Evolutionary conservation across 2,888 invertebrate genomes (phyloP), one percentile per base, ranked within the genome.

Genomic region (Blera fallax): DNA sequence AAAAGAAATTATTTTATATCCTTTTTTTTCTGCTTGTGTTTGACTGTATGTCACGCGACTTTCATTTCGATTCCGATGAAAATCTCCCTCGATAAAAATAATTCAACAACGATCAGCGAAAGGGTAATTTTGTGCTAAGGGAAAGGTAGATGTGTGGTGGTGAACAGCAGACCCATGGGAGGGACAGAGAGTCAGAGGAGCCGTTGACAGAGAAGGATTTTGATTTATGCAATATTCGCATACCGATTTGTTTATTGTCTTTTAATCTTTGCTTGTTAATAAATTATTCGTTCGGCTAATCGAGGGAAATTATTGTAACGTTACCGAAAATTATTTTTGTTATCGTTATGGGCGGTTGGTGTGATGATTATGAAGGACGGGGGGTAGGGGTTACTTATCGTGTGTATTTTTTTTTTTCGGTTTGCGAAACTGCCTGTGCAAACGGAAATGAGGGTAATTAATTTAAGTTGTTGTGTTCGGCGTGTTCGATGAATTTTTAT

Each of bases 231-330:
- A 85, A 56, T 67, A 72, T 72, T 81, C 54, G 54, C 54, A 77
- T 64, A 60, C 58, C 80, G 77, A 81, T 85, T 81, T 81, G 81
- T 72, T 81, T 81, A 81, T 80, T 85, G 81, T 72, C 81, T 81
- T 81, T 76, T 85, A 85, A 81, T 85, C 67, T 77, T 54, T 40
- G 21, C 40, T 77, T 73, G 70, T 77, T 77, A 77, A 85, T 81
- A 77, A 81, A 85, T 85, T 76, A 72, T 65, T 72, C 52, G 43
- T 81, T 80, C 48, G 60, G 60, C 54, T 81, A 77, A 81, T 85
- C 80, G 76, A 65, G 45, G 50, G 54, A 76, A 76, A 65, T 77
- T 81, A 27, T 37, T 72, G 65, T 62, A 70, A 81, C 29, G 65
- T 65, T 48, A 64, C 43, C 54, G 67, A 76, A 70, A 65, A 67